phyloP scores from a whole-genome alignment of 37 sponge, comb jelly and placozoan species.

The Aplysina aerophoba region DNA sequence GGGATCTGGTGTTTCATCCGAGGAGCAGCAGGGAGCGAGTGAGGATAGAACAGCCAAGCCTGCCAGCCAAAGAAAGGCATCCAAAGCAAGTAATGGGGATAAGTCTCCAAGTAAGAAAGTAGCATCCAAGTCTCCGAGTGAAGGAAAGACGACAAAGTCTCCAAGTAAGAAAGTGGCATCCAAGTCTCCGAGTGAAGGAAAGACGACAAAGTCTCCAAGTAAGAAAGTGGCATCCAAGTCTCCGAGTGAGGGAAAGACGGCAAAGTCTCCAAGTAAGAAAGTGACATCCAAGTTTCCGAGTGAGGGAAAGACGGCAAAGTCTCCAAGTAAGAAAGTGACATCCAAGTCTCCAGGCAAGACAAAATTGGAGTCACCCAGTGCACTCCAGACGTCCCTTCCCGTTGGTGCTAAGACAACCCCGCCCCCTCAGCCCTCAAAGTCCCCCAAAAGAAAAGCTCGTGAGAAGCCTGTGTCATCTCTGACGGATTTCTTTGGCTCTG shows the following conservation, averaged over 20 bases:
- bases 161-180: too few species aligned
- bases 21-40: too few species aligned
- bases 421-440: not conserved
- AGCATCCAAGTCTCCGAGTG: not conserved
- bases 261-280: too few species aligned
- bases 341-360: not conserved
- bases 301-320: not conserved
- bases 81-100: too few species aligned
- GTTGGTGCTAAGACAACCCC: not conserved
- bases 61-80: not conserved
- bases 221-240: too few species aligned
- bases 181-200: not conserved
- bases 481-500: conserved; percentile 63
- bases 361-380: not conserved
- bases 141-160: not conserved
- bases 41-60: too few species aligned
- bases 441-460: not conserved
- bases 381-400: too few species aligned
- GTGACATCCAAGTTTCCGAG: not conserved
- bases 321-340: too few species aligned
- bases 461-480: conserved; percentile 27
- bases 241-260: not conserved
- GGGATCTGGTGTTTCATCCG: too few species aligned
- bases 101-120: not conserved
- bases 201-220: too few species aligned